Base-by-base conservation (phyloP, 1,140 invertebrate species). In the Nixonia krombeini region DNA sequence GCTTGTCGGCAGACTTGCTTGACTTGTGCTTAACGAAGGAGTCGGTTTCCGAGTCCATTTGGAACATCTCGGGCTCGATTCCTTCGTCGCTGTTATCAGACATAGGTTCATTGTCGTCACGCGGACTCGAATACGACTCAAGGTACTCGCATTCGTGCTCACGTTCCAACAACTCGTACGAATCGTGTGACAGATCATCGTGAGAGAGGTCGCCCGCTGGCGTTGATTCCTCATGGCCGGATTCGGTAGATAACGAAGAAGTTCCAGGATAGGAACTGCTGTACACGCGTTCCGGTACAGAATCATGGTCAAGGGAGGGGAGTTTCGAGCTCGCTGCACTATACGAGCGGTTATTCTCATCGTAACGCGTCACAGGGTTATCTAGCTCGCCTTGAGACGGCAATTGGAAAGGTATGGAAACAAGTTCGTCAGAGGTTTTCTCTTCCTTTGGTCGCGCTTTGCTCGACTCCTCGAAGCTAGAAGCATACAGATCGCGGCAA, bases 151-250 rank as follows among this genome's bases (percentile, higher is more conserved):
- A 84, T 67, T 85, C 84, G 57, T 83, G 81, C 71, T 85, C 84
- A 64, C 91, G 90, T 79, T 95, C 93, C 31, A 95, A 86, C 9
- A 95, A 79, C 74, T 96, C 94, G 79, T 95, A 96, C 64, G 93
- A 95, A 80, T 95, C 94, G 79, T 95, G 94, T 7, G 93, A 94
- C 2, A 95, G 83, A 84, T 96, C 93, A 76, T 95, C 94, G 77
- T 94, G 93, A 1, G 92, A 93, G 21, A 87, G 61, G 56, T 91
- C 91, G 41, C 89, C 88, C 37, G 82, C 80, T 1, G 76, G 83
- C n/a, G 77, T 81, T 2, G 83, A 83, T 42, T 83, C 83, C 61
- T 81, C 91, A 84, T 89, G 89, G 70, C 84, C 89, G 66, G 81
- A 91, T 82, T 85, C 88, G 83, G 86, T 87, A 80, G 86, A 88